Evolutionary conservation across 2,888 invertebrate species (phyloP), one percentile per base, ranked within the genome.

Genomic region (Netelia fuscicornis): DNA sequence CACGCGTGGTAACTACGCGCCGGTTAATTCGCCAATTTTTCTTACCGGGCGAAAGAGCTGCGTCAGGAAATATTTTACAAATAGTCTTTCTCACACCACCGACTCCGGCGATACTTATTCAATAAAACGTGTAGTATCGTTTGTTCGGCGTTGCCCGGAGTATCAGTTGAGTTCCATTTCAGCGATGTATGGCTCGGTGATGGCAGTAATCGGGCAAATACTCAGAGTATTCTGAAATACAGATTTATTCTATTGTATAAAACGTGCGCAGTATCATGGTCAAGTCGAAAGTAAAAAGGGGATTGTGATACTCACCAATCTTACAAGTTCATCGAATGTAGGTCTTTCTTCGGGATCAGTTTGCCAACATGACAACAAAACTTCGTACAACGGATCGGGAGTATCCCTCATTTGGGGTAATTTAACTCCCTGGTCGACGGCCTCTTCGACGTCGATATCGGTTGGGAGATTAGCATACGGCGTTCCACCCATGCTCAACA

Each of bases 361-460:
- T 92, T 97, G 97, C 98, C 98, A 98, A 91, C 98, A 98, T 90
- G 97, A 97, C 64, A 97, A 94, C 94, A 98, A 96, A 80, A 98
- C 94, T 93, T 98, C 98, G 93, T 97, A 97, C 42, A 98, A 94
- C 88, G 97, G 97, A 91, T 97, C 97, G 25, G 96, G 96, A 37
- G 97, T 95, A 91, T 97, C 97, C 1, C 95, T 95, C 0, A 97
- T 95, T 91, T 97, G 97, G 0, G 96, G 95, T 0, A 97, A 96
- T 64, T 97, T 95, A 90, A 96, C 94, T 0, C 97, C 97, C 84
- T 96, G 95, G 85, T 96, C 94, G 13, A 97, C 95, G 20, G 92
- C 92, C 11, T 92, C 90, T 74, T 93, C 93, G 2, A 93, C 93
- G 37, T 93, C 93, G 75, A 97, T 95, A 10, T 96, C 96, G 82